These are phyloP conservation scores for Lepidurus arcticus DNA, from an alignment of 1,140 invertebrate genomes.

Conservation along the genomic window DNA sequence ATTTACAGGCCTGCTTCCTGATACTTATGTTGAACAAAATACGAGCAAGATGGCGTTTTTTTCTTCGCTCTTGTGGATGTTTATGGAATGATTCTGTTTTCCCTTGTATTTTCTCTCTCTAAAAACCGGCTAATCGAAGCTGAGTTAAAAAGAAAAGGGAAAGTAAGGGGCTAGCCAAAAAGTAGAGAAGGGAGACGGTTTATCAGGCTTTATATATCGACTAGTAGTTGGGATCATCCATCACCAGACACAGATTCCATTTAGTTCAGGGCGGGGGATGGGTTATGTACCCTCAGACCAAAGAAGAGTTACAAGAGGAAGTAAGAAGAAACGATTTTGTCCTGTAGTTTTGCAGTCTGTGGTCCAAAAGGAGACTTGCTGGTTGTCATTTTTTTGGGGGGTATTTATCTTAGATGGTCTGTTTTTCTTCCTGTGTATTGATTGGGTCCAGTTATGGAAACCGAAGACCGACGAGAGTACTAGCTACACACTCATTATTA, in stretches of 20 bases:
- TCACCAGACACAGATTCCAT: neutral
- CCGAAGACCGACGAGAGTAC: neutral
- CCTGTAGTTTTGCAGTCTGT: neutral
- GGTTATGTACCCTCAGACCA: neutral
- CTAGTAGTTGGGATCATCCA: neutral
- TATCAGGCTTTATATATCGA: slow-evolving; percentile 6
- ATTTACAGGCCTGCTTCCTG: neutral
- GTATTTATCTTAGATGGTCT: no score
- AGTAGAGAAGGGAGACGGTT: neutral
- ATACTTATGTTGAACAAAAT: neutral
- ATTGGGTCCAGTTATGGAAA: neutral
- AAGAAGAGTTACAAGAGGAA: neutral
- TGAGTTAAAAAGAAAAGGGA: neutral
- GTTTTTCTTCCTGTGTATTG: neutral
- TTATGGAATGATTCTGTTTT: neutral
- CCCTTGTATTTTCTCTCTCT: neutral
- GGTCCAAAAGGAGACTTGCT: no score
- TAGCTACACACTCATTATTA: neutral
- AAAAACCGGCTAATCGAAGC: neutral
- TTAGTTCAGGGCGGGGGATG: neutral
- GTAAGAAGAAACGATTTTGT: neutral
- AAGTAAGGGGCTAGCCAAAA: neutral
- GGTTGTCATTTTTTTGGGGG: no score
- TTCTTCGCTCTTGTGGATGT: neutral
- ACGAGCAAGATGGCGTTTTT: neutral